These are phyloP conservation scores for Seriola aureovittata DNA, from an alignment of 2,113 vertebrate genomes.

Conservation along the genomic window DNA sequence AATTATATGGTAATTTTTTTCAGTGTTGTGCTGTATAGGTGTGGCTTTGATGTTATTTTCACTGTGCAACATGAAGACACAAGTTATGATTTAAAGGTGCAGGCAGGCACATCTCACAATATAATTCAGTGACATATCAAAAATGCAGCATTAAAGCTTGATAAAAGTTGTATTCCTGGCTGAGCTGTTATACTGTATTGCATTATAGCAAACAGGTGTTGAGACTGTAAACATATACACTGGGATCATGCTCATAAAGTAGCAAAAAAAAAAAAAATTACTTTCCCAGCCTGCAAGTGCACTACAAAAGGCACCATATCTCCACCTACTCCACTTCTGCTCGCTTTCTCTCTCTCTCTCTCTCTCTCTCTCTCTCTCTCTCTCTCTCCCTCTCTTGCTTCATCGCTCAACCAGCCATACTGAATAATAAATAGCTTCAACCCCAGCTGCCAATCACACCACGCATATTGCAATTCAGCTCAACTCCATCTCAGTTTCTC, in stretches of 20 bases:
- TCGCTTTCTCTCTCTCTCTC: conserved; percentile 18
- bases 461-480: conserved; percentile 68
- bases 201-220: conserved; percentile 8
- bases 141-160: background rate
- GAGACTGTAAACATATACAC: background rate
- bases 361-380: conserved; percentile 3
- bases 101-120: background rate
- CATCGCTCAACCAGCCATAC: conserved; percentile 62
- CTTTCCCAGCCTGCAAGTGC: conserved; percentile 51
- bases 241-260: conserved; percentile 20
- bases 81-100: background rate
- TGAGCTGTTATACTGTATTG: background rate
- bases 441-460: conserved; percentile 75
- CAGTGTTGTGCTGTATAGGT: background rate
- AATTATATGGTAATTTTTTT: background rate
- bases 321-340: conserved; percentile 71
- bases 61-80: background rate
- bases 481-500: conserved; percentile 57
- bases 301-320: conserved; percentile 50
- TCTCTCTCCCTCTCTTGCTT: conserved; percentile 21
- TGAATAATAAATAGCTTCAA: conserved; percentile 81
- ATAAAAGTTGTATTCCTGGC: background rate
- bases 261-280: conserved; percentile 20
- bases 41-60: background rate
- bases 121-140: background rate